phyloP scores from a whole-genome alignment of 2,888 invertebrate species.

The Cantharis lateralis region DNA sequence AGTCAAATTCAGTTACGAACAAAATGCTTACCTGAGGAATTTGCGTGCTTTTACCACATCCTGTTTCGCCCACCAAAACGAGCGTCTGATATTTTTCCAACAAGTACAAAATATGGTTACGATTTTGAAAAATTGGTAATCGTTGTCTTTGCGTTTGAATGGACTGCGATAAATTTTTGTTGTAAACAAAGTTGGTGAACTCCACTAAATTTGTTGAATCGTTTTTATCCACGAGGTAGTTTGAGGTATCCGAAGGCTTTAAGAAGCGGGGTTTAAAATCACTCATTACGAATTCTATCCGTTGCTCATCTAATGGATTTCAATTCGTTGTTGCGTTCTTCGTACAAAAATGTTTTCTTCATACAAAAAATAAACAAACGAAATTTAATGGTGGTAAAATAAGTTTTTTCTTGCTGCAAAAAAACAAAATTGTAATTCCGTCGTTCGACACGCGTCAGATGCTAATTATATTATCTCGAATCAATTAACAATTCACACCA shows the following conservation, averaged over 20 bases:
- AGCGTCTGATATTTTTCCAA: conserved; percentile 89
- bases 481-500: background rate
- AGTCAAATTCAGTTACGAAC: background rate
- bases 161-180: conserved; percentile 81
- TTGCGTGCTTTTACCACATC: conserved; percentile 95
- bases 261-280: conserved; percentile 54
- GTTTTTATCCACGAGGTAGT: conserved; percentile 51
- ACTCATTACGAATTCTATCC: conserved; percentile 43
- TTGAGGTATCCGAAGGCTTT: conserved; percentile 52
- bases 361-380: background rate
- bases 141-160: conserved; percentile 82
- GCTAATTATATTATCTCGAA: background rate
- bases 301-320: background rate
- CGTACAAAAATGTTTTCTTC: background rate
- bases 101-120: conserved; percentile 86
- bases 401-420: background rate
- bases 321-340: background rate
- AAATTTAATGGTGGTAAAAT: background rate
- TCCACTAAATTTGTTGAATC: conserved; percentile 44
- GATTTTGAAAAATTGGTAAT: conserved; percentile 84
- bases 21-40: conserved; percentile 78
- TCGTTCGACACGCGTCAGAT: background rate
- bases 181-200: conserved; percentile 72
- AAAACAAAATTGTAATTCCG: background rate
- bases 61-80: conserved; percentile 91